phyloP scores from a whole-genome alignment of 2,113 vertebrate species.

The Sander vitreus region DNA sequence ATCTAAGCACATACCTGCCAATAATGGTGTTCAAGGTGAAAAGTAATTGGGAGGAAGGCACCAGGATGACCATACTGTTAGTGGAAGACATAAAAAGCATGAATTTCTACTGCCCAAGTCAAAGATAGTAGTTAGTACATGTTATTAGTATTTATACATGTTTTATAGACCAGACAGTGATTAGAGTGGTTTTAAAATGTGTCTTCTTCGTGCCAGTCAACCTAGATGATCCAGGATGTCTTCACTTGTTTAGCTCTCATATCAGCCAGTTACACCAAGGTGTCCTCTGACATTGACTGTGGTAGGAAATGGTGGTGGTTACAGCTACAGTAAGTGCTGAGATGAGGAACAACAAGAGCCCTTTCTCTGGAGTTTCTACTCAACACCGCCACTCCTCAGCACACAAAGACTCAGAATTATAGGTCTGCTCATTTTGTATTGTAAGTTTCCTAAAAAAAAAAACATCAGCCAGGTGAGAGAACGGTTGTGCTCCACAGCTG shows the following conservation, averaged over 20 bases:
- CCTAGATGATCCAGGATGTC: not conserved
- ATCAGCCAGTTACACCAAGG: not conserved
- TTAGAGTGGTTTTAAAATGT: not conserved
- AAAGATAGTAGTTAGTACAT: not conserved
- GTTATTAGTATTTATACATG: not conserved
- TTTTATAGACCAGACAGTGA: not conserved
- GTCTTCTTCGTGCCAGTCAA: not conserved
- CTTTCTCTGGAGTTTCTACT: not conserved
- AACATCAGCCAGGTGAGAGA: slow-evolving; percentile 52
- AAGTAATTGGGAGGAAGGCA: not conserved
- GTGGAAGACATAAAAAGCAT: not conserved
- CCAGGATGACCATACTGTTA: not conserved
- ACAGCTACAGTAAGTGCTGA: slow-evolving; percentile 7
- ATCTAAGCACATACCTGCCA: not conserved
- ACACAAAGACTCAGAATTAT: slow-evolving; percentile 29
- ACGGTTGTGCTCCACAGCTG: slow-evolving; percentile 11
- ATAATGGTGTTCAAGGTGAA: slow-evolving; percentile 38
- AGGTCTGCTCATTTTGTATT: slow-evolving; percentile 4
- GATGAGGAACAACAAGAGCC: slow-evolving; percentile 22
- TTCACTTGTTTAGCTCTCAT: not conserved
- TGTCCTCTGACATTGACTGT: slow-evolving; percentile 23
- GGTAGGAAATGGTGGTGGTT: slow-evolving; percentile 18
- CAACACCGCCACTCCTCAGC: not conserved
- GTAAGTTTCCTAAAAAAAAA: slow-evolving; percentile 22
- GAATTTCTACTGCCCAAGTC: not conserved